Base-by-base conservation (phyloP, 2,888 invertebrate genomes). In the Andrena hattorfiana region DNA sequence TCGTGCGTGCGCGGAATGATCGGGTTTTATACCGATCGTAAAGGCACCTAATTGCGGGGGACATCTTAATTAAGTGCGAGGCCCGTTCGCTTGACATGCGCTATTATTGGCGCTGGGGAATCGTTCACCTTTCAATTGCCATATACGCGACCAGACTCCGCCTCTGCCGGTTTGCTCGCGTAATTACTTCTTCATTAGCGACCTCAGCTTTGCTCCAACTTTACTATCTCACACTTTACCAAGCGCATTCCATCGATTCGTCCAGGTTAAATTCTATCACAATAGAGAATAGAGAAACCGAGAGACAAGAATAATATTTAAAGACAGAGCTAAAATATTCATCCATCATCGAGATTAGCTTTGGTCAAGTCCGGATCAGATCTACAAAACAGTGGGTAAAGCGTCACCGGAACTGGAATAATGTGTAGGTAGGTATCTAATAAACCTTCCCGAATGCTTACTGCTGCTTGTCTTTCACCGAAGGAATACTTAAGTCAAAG, bases 31-130 rank as follows among this genome's bases (percentile, higher is more conserved):
- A 83, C 75, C 81, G 85, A 81, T 83, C 86, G 73, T 84, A 81
- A 85, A 83, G 80, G 69, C 71, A 64, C 79, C 87, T 91, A 90
- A 91, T 91, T 90, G 90, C 85, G 60, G 60, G 69, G 84, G 83
- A 88, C 85, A 83, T 91, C 90, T 91, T 89, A 90, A 91, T 91
- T 90, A 87, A 90, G 81, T 79, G 81, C 76, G 54, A 79, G 75
- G 69, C 32, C 71, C 60, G 48, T 69, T 78, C 60, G 74, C 75
- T 64, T 13, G 64, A 20, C 66, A 60, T 63, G 54, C 51, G 60
- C 66, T 59, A 72, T 87, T 76, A 69, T 62, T 67, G 42, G 64
- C 56, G 60, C 62, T 48, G 23, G 23, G 23, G 56, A 56, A 56
- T 56, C 56, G 56, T 56, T 56, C 56, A 56, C 66, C 49, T 60